Base-by-base conservation (phyloP, 2,113 vertebrate species). In the Dasyprocta punctata region DNA sequence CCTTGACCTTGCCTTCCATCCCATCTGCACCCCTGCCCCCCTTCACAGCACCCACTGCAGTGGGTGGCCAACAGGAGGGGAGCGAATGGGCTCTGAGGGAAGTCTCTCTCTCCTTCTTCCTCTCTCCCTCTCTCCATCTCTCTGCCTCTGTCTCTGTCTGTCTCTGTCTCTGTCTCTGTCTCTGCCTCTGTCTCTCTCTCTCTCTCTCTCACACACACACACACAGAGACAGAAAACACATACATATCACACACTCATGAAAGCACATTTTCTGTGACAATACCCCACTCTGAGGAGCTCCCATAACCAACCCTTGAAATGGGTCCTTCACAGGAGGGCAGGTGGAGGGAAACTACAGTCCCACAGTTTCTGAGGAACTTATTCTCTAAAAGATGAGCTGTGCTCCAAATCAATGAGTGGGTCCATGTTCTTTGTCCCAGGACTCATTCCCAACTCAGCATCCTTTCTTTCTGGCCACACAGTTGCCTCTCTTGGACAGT, bases 61-160 rank as follows among this genome's bases (percentile, higher is more conserved):
- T 87, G 97, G 93, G 90, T 78, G 92, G 81, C 56, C 67, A 95
- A 65, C 83, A 77, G 44, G n/a, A 44, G 83, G 47, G 81, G 65
- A 4, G 10, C 11, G 83, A 47, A 4, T 28, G 1, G 26, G 1
- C 5, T 80, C n/a, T 87, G 73, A 80, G 86, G 33, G 13, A n/a
- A 12, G 22, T 24, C 14, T 84, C 19, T 78, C 20, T 11, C 24
- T 33, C 60, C 54, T 5, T 28, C 30, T 16, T 7, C 20, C 47
- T 19, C 28, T 41, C 54, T 24, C 5, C 20, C 3, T 13, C 30
- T 8, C 30, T 5, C 14, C 52, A 3, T 2, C 52, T 16, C 52
- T 16, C 4, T 2, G 2, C 52, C 52, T 16, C 52, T 54, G 13
- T 16, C 52, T 14, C 14, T 9, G 19, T 28, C 11, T 17, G 2